A percentile compares a stretch with the other conserved stretches of the same genome.
These are phyloP conservation scores for Venusia cambrica DNA, from an alignment of 2,888 invertebrate genomes.

Conservation along the genomic window DNA sequence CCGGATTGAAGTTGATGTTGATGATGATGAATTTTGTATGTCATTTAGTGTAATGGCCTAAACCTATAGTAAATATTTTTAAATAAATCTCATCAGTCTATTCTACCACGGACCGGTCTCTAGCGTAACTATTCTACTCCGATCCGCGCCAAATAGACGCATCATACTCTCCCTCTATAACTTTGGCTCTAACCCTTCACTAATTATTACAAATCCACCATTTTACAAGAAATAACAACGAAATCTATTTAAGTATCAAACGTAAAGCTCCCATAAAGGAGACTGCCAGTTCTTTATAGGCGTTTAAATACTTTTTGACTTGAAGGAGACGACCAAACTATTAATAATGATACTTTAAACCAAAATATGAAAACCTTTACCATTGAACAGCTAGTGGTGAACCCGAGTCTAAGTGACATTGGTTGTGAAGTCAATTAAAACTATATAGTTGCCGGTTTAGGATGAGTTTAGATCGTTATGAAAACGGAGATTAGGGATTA, in stretches of 20 bases:
- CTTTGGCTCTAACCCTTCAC: slow-evolving; percentile 25
- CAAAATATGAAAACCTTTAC: slow-evolving; percentile 33
- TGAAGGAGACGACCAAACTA: slow-evolving; percentile 49
- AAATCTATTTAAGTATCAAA: slow-evolving; percentile 54
- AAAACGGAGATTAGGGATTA: slow-evolving; percentile 14
- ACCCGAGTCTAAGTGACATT: slow-evolving; percentile 30
- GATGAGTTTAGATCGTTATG: slow-evolving; percentile 26
- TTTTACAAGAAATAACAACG: slow-evolving; percentile 36
- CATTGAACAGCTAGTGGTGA: not conserved
- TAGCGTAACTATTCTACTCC: no score
- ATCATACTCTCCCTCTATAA: not conserved
- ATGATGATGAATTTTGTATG: no score
- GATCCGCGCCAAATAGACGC: no score
- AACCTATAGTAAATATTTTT: no score
- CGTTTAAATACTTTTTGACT: slow-evolving; percentile 64
- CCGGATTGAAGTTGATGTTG: no score
- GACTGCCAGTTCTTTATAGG: slow-evolving; percentile 60
- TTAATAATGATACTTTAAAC: slow-evolving; percentile 43
- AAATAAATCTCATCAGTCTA: no score
- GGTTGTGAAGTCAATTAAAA: slow-evolving; percentile 23
- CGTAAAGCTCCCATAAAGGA: slow-evolving; percentile 62
- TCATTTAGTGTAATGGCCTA: no score
- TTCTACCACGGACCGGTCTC: no score
- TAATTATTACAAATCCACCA: slow-evolving; percentile 68
- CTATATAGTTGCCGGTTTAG: slow-evolving; percentile 23